Percentiles rank a stretch among this genome's conserved stretches.
phyloP scores from a whole-genome alignment of 2,113 vertebrate species.

The Leptodactylus fuscus region DNA sequence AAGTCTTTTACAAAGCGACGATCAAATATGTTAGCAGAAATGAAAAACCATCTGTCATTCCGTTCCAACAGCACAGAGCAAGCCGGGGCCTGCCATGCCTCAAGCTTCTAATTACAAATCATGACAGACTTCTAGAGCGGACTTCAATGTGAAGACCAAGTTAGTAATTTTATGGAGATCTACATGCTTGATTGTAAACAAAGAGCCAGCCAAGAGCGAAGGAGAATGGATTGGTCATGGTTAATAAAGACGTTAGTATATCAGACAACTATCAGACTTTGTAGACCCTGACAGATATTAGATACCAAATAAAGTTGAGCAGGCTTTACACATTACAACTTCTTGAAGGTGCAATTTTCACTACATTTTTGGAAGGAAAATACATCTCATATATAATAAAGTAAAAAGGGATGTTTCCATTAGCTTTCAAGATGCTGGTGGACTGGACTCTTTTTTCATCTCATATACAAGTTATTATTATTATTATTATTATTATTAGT shows the following conservation, averaged over 20 bases:
- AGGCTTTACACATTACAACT: neutral
- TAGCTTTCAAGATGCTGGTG: no score
- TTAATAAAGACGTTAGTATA: slow-evolving; percentile 35
- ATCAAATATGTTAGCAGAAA: slow-evolving; percentile 43
- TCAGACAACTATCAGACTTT: neutral
- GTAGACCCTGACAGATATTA: neutral
- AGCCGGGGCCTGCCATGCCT: slow-evolving; percentile 46
- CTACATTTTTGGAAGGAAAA: no score
- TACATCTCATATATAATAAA: no score
- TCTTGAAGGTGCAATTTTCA: no score
- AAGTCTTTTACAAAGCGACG: slow-evolving; percentile 17
- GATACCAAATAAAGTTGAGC: neutral
- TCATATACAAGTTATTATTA: no score
- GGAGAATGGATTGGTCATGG: slow-evolving; percentile 44
- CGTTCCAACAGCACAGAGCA: slow-evolving; percentile 38
- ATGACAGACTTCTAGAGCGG: slow-evolving; percentile 46
- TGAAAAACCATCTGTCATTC: slow-evolving; percentile 57
- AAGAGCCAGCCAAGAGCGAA: slow-evolving; percentile 15
- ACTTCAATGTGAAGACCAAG: slow-evolving; percentile 46
- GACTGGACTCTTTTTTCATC: no score
- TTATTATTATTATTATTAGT: no score
- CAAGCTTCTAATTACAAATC: slow-evolving; percentile 53
- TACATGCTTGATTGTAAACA: slow-evolving; percentile 50
- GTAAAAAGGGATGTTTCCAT: no score
- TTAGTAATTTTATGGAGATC: slow-evolving; percentile 51